These are phyloP conservation scores for Anastrepha ludens DNA, from an alignment of 1,140 invertebrate genomes.

Conservation along the genomic window DNA sequence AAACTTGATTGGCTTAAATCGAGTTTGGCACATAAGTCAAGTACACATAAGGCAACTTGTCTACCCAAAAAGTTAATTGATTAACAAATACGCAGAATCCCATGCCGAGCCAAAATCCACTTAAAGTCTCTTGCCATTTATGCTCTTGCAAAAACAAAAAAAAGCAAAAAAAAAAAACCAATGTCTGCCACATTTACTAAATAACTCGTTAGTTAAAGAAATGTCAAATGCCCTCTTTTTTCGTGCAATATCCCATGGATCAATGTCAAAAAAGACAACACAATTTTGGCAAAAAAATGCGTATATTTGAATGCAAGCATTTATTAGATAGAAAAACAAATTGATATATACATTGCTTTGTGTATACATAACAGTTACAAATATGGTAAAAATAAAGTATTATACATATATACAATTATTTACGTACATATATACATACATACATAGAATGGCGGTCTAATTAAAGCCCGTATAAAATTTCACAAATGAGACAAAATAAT, in stretches of 20 bases:
- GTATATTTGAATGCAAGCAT: background rate
- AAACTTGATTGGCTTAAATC: too few species aligned
- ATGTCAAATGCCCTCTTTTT: background rate
- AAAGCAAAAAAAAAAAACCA: background rate
- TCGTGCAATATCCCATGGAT: background rate
- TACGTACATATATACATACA: background rate
- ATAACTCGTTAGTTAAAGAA: background rate
- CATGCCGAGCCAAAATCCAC: background rate
- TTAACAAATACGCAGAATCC: background rate
- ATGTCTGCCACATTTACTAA: background rate
- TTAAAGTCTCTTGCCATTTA: constrained; percentile 15
- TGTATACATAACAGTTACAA: background rate
- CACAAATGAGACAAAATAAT: constrained; percentile 5
- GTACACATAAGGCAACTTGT: constrained; percentile 8
- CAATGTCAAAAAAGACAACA: constrained; percentile 17
- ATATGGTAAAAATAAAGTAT: background rate
- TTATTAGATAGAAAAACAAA: background rate
- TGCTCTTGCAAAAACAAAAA: background rate
- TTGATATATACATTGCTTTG: background rate
- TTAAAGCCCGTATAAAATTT: background rate
- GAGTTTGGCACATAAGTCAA: too few species aligned
- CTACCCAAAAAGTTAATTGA: background rate
- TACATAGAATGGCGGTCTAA: background rate
- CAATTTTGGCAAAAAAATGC: background rate
- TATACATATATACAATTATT: background rate